A percentile compares a stretch with the other conserved stretches of the same genome.
These are phyloP conservation scores for Clinocottus analis DNA, from an alignment of 2,113 vertebrate genomes.

Conservation along the genomic window DNA sequence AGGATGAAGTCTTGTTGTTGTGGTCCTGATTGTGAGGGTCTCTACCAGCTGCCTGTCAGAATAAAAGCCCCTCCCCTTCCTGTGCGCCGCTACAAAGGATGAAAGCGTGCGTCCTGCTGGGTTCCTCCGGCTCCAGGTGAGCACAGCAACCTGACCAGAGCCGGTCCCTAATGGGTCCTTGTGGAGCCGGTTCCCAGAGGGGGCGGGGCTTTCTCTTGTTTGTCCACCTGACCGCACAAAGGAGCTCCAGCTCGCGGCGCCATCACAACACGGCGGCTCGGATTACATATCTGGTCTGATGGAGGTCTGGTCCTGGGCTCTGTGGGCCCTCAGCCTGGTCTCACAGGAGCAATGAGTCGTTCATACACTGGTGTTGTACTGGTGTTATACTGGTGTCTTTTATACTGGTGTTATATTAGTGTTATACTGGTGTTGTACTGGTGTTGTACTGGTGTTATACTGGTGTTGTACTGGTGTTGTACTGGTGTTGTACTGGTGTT, in stretches of 20 bases:
- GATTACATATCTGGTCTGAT: conserved; percentile 72
- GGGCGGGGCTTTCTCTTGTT: conserved; percentile 62
- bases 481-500: too few relatives aligned
- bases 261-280: conserved; percentile 68
- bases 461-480: too few relatives aligned
- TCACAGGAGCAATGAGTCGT: conserved; percentile 63
- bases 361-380: too few relatives aligned
- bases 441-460: too few relatives aligned
- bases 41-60: conserved; percentile 79
- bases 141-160: conserved; percentile 77
- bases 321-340: conserved; percentile 36
- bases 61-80: conserved; percentile 65
- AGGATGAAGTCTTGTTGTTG: conserved; percentile 12
- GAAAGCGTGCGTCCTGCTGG: conserved; percentile 80
- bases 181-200: conserved; percentile 56
- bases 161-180: conserved; percentile 61
- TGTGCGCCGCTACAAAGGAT: conserved; percentile 78
- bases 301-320: conserved; percentile 36
- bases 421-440: too few relatives aligned
- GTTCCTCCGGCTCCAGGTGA: conserved; percentile 83
- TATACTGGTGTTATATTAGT: too few relatives aligned
- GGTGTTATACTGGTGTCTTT: too few relatives aligned
- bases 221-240: conserved; percentile 79
- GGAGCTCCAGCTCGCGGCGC: conserved; percentile 67
- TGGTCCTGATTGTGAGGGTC: conserved; percentile 33